Percentiles rank a stretch among this genome's conserved stretches.
Evolutionary conservation across 2,797 vertebrate species (phyloP).

Genomic region (Aphelocoma californica): DNA sequence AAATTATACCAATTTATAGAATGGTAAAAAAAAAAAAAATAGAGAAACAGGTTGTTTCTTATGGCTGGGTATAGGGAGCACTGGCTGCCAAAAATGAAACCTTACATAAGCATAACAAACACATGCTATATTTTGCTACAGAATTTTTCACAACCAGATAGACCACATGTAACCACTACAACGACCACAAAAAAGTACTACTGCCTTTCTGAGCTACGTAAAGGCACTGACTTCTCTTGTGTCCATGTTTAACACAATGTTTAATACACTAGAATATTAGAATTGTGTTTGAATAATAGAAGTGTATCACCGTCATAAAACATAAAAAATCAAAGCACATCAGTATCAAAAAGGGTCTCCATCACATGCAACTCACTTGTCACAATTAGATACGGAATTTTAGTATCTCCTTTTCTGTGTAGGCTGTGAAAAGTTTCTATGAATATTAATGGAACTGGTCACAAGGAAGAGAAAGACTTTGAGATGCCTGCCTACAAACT

Average conservation of each 20-base stretch:
- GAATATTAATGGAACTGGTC: not conserved
- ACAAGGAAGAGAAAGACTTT: not conserved
- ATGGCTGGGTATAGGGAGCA: not conserved
- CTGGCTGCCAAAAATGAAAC: constrained; percentile 10
- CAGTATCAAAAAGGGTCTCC: not conserved
- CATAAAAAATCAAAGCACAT: not conserved
- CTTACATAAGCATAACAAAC: constrained; percentile 30
- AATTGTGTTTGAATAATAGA: not conserved
- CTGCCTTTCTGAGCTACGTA: not conserved
- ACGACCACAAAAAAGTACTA: constrained; percentile 5
- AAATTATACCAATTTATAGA: not conserved
- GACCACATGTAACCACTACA: constrained; percentile 16
- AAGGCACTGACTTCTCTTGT: not conserved
- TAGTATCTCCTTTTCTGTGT: not conserved
- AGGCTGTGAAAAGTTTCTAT: not conserved
- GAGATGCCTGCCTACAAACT: not conserved
- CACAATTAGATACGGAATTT: not conserved
- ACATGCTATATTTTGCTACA: constrained; percentile 12
- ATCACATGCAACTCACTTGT: not conserved
- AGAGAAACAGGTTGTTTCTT: not conserved
- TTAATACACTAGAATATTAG: not conserved
- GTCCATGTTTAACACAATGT: not conserved
- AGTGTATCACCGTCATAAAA: not conserved
- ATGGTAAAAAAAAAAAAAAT: not conserved
- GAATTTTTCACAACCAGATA: constrained; percentile 28